These are phyloP conservation scores for Datnioides undecimradiatus DNA, from an alignment of 2,113 vertebrate genomes.

Conservation along the genomic window DNA sequence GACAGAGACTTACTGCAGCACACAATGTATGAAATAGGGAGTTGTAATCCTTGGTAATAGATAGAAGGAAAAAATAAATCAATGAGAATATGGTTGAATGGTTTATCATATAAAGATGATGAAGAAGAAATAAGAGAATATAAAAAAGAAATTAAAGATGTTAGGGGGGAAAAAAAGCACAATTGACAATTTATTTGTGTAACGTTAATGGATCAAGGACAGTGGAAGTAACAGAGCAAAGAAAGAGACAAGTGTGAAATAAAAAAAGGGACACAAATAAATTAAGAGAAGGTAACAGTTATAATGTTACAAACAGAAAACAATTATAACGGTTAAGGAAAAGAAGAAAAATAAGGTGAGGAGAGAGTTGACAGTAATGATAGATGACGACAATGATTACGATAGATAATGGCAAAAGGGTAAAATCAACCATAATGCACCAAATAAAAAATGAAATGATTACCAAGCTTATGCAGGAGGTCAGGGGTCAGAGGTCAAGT, in stretches of 20 bases:
- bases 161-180: constrained; percentile 50
- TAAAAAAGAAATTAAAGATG: constrained; percentile 51
- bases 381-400: constrained; percentile 45
- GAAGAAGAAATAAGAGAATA: constrained; percentile 61
- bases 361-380: constrained; percentile 28
- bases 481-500: constrained; percentile 99
- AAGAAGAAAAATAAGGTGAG: constrained; percentile 13
- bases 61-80: constrained; percentile 41
- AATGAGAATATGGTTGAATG: constrained; percentile 59
- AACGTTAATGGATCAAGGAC: constrained; percentile 60
- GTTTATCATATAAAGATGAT: constrained; percentile 65
- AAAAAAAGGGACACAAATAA: constrained; percentile 51
- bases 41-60: constrained; percentile 68
- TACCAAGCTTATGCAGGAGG: constrained; percentile 99
- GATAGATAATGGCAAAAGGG: constrained; percentile 73
- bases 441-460: constrained; percentile 99
- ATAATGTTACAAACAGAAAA: constrained; percentile 54
- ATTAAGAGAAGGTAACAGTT: constrained; percentile 41
- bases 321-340: constrained; percentile 33
- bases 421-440: constrained; percentile 87
- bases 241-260: constrained; percentile 47
- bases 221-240: constrained; percentile 50
- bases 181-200: constrained; percentile 54
- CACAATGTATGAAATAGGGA: constrained; percentile 58
- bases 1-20: constrained; percentile 63